These are phyloP conservation scores for Jaculus jaculus DNA, from an alignment of 2,113 vertebrate genomes.

Conservation along the genomic window DNA sequence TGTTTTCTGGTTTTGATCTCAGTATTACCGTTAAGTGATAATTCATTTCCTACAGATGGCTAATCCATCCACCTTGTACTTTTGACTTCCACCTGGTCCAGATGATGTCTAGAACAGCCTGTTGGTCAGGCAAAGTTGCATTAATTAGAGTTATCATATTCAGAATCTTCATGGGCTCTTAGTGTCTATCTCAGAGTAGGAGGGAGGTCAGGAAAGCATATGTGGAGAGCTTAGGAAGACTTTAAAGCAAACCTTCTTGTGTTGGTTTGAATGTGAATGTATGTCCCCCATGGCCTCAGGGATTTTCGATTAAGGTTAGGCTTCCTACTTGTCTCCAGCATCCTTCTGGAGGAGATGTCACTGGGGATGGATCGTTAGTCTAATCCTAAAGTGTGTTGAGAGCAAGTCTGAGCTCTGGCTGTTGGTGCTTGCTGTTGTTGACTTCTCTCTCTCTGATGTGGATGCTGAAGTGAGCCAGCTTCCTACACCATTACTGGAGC, in stretches of 20 bases:
- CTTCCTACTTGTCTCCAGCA: too few species aligned
- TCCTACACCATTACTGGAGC: too few species aligned
- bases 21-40: not conserved
- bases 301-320: too few species aligned
- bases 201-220: not conserved
- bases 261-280: too few species aligned
- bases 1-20: not conserved
- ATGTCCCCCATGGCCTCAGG: too few species aligned
- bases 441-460: too few species aligned
- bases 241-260: constrained; percentile 23
- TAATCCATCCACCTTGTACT: not conserved
- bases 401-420: too few species aligned
- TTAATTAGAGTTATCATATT: not conserved
- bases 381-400: too few species aligned
- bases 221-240: not conserved
- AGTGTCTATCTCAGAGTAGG: not conserved
- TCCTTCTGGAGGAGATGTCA: too few species aligned
- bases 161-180: not conserved
- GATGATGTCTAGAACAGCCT: not conserved
- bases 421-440: too few species aligned
- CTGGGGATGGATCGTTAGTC: too few species aligned
- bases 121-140: not conserved
- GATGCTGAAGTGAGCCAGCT: too few species aligned
- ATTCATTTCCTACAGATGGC: not conserved
- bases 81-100: not conserved